A percentile compares a stretch with the other conserved stretches of the same genome.
These are phyloP conservation scores for Tigriopus californicus DNA, from an alignment of 2,888 invertebrate species.

Conservation along the genomic window DNA sequence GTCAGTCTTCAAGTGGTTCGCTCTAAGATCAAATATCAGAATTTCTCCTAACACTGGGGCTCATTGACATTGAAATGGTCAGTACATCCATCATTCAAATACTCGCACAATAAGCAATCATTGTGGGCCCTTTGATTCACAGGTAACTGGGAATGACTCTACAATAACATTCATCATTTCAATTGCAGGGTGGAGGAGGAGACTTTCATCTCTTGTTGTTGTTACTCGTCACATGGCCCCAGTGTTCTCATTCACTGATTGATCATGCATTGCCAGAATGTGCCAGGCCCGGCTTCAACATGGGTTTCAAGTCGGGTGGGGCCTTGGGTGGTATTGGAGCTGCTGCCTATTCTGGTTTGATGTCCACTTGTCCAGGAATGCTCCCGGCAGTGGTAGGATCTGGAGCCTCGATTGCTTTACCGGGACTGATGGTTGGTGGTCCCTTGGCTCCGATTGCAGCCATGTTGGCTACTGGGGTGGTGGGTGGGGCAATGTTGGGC, in stretches of 20 bases:
- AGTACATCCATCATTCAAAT: too few species aligned
- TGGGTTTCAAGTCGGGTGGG: not conserved
- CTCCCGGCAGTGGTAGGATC: not conserved
- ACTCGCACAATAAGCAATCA: too few species aligned
- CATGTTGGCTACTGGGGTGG: not conserved
- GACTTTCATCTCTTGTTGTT: too few species aligned
- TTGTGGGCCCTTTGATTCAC: too few species aligned
- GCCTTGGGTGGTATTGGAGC: conserved; percentile 1
- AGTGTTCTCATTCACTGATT: not conserved
- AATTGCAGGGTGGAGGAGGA: too few species aligned
- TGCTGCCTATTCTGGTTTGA: conserved; percentile 2
- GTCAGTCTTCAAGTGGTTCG: too few species aligned
- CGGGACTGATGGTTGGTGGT: not conserved
- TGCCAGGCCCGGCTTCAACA: not conserved
- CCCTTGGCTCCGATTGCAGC: not conserved
- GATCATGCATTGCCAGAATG: not conserved
- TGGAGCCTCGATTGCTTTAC: not conserved
- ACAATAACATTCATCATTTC: too few species aligned
- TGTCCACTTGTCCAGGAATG: conserved; percentile 2
- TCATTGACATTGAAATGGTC: too few species aligned
- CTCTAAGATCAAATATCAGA: too few species aligned
- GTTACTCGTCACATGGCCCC: too few species aligned
- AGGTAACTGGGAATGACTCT: too few species aligned
- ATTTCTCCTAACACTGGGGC: too few species aligned
- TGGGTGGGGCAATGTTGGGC: conserved; percentile 1